Conservation (phyloP, 2,113 vertebrate species). For the Neogale vison region DNA sequence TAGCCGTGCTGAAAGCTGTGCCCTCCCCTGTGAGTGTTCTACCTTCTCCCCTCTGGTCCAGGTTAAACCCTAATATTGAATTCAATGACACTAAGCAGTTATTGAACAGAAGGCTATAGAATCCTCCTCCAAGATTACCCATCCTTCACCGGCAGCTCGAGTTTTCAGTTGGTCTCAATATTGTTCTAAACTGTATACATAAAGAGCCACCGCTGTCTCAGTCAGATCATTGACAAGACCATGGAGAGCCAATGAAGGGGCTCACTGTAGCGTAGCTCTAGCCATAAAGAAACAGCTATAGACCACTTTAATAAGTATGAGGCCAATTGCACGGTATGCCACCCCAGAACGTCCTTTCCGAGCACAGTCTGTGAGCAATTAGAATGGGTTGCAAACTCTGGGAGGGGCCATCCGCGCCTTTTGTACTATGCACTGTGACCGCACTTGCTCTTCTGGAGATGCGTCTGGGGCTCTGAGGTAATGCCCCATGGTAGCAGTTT, state of each 20-base stretch:
- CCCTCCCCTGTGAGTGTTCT: not conserved
- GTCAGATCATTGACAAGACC: conserved; percentile 42
- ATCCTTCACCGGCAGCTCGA: not conserved
- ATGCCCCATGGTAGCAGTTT: conserved; percentile 43
- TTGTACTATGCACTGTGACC: not conserved
- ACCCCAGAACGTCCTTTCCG: not conserved
- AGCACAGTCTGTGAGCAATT: conserved; percentile 21
- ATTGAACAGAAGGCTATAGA: conserved; percentile 34
- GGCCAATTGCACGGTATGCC: not conserved
- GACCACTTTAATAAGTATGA: conserved; percentile 31
- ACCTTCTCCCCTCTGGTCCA: not conserved
- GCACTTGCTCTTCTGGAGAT: not conserved
- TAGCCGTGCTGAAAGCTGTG: not conserved
- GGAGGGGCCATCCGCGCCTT: not conserved
- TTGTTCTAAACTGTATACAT: conserved; percentile 36
- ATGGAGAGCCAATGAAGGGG: not conserved
- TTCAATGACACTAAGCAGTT: not conserved
- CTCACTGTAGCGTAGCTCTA: not conserved
- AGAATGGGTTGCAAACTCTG: not conserved
- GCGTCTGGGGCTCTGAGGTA: not conserved
- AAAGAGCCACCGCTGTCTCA: conserved; percentile 31
- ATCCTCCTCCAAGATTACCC: not conserved
- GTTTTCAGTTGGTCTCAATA: conserved; percentile 42
- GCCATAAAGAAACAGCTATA: conserved; percentile 20
- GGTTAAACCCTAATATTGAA: not conserved